Conservation (phyloP, 2,113 vertebrate genomes). For the Theristicus caerulescens region DNA sequence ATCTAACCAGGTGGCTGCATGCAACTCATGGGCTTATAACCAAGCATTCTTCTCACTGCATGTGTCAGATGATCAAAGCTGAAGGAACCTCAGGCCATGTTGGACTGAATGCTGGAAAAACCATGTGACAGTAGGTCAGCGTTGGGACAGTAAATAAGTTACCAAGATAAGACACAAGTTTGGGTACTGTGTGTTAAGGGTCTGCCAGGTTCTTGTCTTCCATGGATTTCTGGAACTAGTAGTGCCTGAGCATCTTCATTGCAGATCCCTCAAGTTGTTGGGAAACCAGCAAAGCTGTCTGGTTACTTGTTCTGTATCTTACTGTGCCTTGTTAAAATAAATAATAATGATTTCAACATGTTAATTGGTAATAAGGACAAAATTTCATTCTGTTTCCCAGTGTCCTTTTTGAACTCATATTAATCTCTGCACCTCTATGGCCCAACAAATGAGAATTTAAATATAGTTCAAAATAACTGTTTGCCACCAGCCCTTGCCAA, state of each 20-base stretch:
- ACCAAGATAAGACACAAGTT: neutral
- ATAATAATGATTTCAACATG: neutral
- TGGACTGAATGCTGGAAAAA: neutral
- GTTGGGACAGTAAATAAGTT: neutral
- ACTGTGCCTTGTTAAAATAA: neutral
- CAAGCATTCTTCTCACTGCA: neutral
- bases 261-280: neutral
- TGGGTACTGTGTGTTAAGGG: neutral
- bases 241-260: neutral
- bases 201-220: neutral
- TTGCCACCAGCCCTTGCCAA: neutral
- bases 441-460: neutral
- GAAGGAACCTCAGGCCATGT: neutral
- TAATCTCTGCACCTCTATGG: neutral
- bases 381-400: neutral
- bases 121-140: neutral
- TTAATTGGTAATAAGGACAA: neutral
- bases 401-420: neutral
- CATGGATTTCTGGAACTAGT: neutral
- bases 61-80: neutral
- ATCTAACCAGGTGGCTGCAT: neutral
- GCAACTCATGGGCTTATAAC: neutral
- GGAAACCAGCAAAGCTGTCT: neutral
- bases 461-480: neutral
- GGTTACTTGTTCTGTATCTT: neutral